Percentiles rank a stretch among this genome's conserved stretches.
phyloP scores from a whole-genome alignment of 2,113 vertebrate genomes.

The Bubalus kerabau region DNA sequence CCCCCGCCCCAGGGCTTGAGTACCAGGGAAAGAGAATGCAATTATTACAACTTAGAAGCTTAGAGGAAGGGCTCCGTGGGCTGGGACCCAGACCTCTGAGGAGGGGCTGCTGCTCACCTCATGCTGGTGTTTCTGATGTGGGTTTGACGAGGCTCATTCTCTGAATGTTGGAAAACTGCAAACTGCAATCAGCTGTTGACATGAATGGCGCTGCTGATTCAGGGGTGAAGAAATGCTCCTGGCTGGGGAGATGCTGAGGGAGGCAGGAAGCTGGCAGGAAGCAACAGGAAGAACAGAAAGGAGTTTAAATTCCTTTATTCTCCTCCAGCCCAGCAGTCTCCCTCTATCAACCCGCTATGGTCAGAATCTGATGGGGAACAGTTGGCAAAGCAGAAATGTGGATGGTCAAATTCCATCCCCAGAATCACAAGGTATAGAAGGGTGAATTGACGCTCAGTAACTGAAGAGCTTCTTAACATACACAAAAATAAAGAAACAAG shows the following conservation, averaged over 20 bases:
- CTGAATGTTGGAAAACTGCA: not conserved
- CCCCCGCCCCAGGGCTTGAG: not conserved
- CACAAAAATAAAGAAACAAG: not conserved
- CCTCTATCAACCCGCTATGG: not conserved
- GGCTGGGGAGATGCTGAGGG: not conserved
- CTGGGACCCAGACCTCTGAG: not conserved
- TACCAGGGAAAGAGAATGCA: not conserved
- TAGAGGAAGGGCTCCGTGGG: not conserved
- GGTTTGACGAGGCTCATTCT: not conserved
- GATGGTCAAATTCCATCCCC: not conserved
- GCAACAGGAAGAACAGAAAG: not conserved
- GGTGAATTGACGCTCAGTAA: not conserved
- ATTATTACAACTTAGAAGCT: not conserved
- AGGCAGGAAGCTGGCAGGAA: not conserved
- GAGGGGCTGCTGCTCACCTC: not conserved
- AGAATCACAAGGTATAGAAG: not conserved
- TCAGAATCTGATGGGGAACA: not conserved
- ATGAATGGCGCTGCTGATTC: not conserved
- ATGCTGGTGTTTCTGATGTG: not conserved
- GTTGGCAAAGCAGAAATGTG: not conserved
- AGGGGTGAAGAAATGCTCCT: not conserved
- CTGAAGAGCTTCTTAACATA: not conserved
- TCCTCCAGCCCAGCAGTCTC: not conserved
- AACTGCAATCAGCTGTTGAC: not conserved
- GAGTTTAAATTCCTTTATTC: not conserved